Conservation (phyloP, 2,797 vertebrate genomes). For the Amblyraja radiata region DNA sequence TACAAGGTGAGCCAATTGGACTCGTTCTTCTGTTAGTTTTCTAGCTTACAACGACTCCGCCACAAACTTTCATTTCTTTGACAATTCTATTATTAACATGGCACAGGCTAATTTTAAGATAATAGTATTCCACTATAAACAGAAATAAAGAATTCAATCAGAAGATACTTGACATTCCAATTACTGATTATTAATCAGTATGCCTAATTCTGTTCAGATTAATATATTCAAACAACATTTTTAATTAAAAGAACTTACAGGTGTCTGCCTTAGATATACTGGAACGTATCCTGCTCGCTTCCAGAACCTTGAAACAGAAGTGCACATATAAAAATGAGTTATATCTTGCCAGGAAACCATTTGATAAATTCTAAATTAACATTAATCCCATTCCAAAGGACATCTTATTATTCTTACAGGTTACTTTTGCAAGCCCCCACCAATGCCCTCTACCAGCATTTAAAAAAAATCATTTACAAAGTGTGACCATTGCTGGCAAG, state of each 20-base stretch:
- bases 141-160: not conserved
- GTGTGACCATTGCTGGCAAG: too few species aligned
- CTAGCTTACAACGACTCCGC: not conserved
- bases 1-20: too few species aligned
- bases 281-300: slow-evolving; percentile 85
- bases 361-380: too few species aligned
- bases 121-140: not conserved
- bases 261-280: slow-evolving; percentile 90
- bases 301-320: slow-evolving; percentile 75
- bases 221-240: not conserved
- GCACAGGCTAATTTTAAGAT: not conserved
- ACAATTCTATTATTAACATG: not conserved
- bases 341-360: not conserved
- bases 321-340: not conserved
- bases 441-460: not conserved
- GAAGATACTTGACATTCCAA: not conserved
- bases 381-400: not conserved
- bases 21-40: too few species aligned
- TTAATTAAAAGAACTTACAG: slow-evolving; percentile 64
- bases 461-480: too few species aligned
- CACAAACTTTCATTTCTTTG: not conserved
- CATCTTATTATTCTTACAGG: not conserved
- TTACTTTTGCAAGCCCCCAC: not conserved
- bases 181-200: not conserved
- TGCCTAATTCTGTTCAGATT: not conserved